Base-by-base conservation (phyloP, 1,140 invertebrate genomes). In the Tetramorium simillimum region DNA sequence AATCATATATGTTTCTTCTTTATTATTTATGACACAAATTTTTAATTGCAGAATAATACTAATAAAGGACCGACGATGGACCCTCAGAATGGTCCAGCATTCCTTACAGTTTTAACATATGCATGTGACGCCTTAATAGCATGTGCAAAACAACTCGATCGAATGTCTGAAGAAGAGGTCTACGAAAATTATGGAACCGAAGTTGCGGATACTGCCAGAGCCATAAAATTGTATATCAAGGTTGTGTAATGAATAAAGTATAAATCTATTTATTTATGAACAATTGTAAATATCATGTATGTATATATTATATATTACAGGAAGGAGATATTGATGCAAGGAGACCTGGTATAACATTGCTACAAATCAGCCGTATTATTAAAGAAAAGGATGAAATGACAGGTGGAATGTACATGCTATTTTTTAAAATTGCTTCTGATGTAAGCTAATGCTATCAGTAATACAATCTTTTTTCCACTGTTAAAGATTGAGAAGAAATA, bases 181-280 rank as follows among this genome's bases (percentile, higher is more conserved):
- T 33, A 97, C 93, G 96, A 96, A 2, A 96, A 97, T 92, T 97
- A 96, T 93, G 97, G 97, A 7, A 96, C 95, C 16, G 96, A 96
- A 49, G 92, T 97, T 69, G 93, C 95, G 24, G 90, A 91, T n/a
- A 96, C 95, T 7, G 96, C 96, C n/a, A 92, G 95, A 91, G 94
- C 92, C 16, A 91, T 96, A 78, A 92, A 93, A 91, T 60, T 40
- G 53, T 92, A 88, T 18, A 92, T 92, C 18, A 82, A 90, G 75
- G 91, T 92, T 80, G 18, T 40, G 58, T 28, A 24, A 43, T 75
- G 3, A 43, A 56, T 53, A n/a, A 37, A 1, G 49, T 67, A 86
- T 24, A 82, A 40, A 51, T 85, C 1, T 21, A 28, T 18, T 33
- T 73, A 16, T 69, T 28, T 9, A n/a, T 75, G 10, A 37, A 56